These are phyloP conservation scores for Bovichtus diacanthus DNA, from an alignment of 2,797 vertebrate genomes.

Conservation along the genomic window DNA sequence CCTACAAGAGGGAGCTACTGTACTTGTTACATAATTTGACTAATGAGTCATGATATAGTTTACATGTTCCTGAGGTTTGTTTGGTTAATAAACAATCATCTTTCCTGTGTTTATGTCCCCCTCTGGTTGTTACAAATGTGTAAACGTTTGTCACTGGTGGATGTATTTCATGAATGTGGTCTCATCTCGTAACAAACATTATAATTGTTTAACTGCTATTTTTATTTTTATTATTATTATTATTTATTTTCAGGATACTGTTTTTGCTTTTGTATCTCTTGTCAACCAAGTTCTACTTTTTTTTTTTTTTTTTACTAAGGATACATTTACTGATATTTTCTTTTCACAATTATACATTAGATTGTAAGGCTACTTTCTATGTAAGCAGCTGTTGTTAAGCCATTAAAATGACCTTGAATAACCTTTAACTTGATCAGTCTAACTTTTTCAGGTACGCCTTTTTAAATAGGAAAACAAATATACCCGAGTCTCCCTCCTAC, in stretches of 20 bases:
- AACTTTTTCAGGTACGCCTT: background rate
- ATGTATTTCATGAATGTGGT: conserved; percentile 29
- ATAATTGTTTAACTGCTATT: conserved; percentile 7
- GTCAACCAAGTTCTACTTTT: background rate
- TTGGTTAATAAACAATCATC: conserved; percentile 60
- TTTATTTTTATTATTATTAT: too few species aligned
- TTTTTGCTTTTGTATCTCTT: background rate
- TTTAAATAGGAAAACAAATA: background rate
- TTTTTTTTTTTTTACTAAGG: background rate
- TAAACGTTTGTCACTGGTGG: conserved; percentile 20
- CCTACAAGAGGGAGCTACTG: conserved; percentile 28
- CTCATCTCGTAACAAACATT: conserved; percentile 7
- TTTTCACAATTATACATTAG: background rate
- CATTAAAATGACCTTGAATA: background rate
- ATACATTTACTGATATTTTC: background rate
- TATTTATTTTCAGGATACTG: background rate
- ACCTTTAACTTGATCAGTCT: background rate
- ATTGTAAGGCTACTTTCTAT: background rate
- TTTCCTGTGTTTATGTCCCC: conserved; percentile 57
- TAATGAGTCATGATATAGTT: conserved; percentile 61
- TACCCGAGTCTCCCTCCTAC: background rate
- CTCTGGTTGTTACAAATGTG: conserved; percentile 31
- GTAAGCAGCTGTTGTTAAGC: background rate
- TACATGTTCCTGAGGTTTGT: conserved; percentile 56
- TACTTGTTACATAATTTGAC: conserved; percentile 55